A percentile compares a stretch with the other conserved stretches of the same genome.
Conservation (phyloP, 2,888 invertebrate genomes). For the Clostera curtula region DNA sequence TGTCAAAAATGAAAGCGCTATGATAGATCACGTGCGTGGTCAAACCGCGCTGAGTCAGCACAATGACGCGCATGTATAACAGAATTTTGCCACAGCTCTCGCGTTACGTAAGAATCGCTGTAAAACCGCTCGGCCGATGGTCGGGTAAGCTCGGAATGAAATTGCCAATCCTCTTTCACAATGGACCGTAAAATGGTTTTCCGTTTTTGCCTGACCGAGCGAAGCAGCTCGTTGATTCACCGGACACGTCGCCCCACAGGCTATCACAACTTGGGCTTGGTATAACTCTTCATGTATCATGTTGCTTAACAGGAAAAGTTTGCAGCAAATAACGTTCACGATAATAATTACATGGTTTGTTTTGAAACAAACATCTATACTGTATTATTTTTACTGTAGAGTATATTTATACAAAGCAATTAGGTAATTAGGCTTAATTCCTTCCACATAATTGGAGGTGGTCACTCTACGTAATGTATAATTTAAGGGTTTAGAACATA, state of each 20-base stretch:
- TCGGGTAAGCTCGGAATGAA: slow-evolving; percentile 68
- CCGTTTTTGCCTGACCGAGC: slow-evolving; percentile 72
- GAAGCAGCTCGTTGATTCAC: slow-evolving; percentile 69
- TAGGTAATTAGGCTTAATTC: too few species aligned
- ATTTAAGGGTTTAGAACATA: too few species aligned
- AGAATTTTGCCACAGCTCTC: slow-evolving; percentile 43
- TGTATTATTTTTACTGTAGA: too few species aligned
- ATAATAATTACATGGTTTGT: too few species aligned
- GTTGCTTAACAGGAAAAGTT: too few species aligned
- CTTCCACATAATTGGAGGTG: too few species aligned
- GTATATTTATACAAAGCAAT: too few species aligned
- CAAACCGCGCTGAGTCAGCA: slow-evolving; percentile 17
- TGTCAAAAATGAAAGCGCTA: too few species aligned
- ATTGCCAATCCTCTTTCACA: slow-evolving; percentile 75
- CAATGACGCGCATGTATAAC: slow-evolving; percentile 38
- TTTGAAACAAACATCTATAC: too few species aligned
- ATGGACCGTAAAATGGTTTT: slow-evolving; percentile 75
- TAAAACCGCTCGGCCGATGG: slow-evolving; percentile 66
- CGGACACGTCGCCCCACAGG: slow-evolving; percentile 66
- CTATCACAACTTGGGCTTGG: slow-evolving; percentile 57
- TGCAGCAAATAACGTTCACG: too few species aligned
- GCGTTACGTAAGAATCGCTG: slow-evolving; percentile 63
- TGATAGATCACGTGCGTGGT: slow-evolving; percentile 15
- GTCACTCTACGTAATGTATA: too few species aligned
- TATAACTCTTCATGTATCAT: slow-evolving; percentile 55